phyloP scores from a whole-genome alignment of 2,113 vertebrate species.

The Macrotis lagotis region DNA sequence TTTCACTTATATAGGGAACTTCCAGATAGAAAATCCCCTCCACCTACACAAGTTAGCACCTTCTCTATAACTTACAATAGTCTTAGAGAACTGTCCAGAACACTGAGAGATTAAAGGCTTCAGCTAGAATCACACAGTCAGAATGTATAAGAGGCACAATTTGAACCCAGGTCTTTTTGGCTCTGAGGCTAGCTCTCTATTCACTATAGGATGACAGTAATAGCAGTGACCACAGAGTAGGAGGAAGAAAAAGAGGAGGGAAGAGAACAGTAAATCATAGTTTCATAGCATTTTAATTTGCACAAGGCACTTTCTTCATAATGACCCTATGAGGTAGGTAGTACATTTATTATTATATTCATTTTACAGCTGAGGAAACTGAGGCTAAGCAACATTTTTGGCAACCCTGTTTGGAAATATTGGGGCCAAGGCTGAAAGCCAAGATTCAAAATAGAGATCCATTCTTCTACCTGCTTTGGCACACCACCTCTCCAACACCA shows the following conservation, averaged over 20 bases:
- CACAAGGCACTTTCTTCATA: not conserved
- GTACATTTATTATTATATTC: not conserved
- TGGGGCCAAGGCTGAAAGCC: no score
- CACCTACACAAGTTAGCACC: not conserved
- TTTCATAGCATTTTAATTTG: not conserved
- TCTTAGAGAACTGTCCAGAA: not conserved
- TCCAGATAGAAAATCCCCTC: not conserved
- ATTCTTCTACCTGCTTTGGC: not conserved
- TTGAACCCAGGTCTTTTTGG: no score
- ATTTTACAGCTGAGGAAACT: not conserved
- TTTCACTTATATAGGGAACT: not conserved
- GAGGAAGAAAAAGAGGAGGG: not conserved
- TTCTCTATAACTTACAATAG: not conserved
- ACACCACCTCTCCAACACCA: not conserved
- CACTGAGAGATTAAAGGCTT: not conserved
- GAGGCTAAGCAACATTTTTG: not conserved
- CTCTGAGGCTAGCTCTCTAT: not conserved
- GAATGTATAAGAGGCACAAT: not conserved
- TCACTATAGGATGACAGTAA: not conserved
- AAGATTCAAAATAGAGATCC: not conserved
- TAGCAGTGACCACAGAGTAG: not conserved
- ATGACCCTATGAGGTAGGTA: not conserved
- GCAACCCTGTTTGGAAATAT: no score
- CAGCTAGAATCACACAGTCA: not conserved
- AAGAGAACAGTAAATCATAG: not conserved